Evolutionary conservation across 2,797 vertebrate species (phyloP).

Genomic region (Apogon hyalosoma): DNA sequence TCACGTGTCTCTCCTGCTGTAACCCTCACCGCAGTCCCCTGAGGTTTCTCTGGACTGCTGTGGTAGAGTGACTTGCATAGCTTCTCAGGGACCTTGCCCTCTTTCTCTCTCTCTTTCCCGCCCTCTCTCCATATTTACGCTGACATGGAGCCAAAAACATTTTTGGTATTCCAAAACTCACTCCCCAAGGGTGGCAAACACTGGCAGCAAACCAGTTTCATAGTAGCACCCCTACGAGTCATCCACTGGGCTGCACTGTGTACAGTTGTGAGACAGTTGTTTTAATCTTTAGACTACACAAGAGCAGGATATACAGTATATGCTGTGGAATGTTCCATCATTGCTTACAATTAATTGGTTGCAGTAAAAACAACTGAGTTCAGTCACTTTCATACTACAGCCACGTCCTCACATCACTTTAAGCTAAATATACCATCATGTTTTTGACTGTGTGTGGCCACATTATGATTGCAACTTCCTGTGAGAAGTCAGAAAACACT

Average conservation of each 20-base stretch:
- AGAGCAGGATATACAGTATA: not conserved
- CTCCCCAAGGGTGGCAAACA: constrained; percentile 21
- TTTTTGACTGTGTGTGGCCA: constrained; percentile 3
- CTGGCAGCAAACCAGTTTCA: constrained; percentile 27
- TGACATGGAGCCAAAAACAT: constrained; percentile 65
- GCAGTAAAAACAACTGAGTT: constrained; percentile 5
- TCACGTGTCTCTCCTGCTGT: not conserved
- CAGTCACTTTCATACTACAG: not conserved
- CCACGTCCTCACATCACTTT: not conserved
- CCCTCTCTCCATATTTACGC: constrained; percentile 52
- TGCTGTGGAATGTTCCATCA: not conserved
- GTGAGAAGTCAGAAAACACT: constrained; percentile 20
- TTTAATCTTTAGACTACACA: not conserved
- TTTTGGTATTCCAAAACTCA: constrained; percentile 58
- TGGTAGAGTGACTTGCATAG: constrained; percentile 50
- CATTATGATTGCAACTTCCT: constrained; percentile 56
- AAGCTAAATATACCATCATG: not conserved
- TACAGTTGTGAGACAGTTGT: not conserved
- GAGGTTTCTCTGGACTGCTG: constrained; percentile 47
- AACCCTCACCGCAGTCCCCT: constrained; percentile 33
- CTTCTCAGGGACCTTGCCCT: constrained; percentile 61
- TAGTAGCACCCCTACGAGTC: constrained; percentile 21
- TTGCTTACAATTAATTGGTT: not conserved
- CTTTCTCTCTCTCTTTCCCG: constrained; percentile 14
- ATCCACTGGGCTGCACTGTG: constrained; percentile 26